Conservation (phyloP, 2,113 vertebrate genomes). For the Barnardius zonarius region DNA sequence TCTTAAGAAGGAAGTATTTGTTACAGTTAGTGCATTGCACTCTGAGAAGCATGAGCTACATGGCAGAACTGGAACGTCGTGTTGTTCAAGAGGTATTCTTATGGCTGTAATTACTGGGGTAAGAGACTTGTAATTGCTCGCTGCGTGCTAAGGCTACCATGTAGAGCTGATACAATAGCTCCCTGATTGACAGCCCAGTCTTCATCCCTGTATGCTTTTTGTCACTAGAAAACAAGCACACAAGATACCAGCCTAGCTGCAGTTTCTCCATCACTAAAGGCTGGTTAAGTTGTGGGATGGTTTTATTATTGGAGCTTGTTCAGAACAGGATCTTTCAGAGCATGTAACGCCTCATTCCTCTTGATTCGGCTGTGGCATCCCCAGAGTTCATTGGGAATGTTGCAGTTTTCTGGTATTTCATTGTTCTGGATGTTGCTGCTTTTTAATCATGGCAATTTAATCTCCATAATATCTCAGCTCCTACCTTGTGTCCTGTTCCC, state of each 20-base stretch:
- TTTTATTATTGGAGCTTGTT: neutral
- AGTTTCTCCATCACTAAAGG: neutral
- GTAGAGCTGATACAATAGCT: neutral
- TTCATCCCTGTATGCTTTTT: neutral
- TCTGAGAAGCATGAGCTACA: fast-evolving
- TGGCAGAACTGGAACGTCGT: neutral
- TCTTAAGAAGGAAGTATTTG: neutral
- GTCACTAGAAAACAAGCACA: neutral
- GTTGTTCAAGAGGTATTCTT: neutral
- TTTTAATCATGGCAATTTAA: neutral
- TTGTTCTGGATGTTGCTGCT: neutral
- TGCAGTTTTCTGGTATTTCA: neutral
- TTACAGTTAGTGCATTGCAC: neutral
- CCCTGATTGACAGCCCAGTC: neutral
- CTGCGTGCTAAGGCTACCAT: neutral
- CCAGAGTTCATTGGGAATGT: neutral
- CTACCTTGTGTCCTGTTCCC: neutral
- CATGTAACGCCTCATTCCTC: fast-evolving
- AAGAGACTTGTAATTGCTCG: slow-evolving; percentile 3
- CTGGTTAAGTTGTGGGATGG: neutral
- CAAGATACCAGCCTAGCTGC: neutral
- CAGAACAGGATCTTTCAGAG: neutral
- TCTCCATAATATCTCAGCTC: neutral
- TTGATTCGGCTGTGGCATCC: neutral
- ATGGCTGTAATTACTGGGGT: neutral